A percentile compares a stretch with the other conserved stretches of the same genome.
phyloP scores from a whole-genome alignment of 2,113 vertebrate species.

The Mystacornis crossleyi region DNA sequence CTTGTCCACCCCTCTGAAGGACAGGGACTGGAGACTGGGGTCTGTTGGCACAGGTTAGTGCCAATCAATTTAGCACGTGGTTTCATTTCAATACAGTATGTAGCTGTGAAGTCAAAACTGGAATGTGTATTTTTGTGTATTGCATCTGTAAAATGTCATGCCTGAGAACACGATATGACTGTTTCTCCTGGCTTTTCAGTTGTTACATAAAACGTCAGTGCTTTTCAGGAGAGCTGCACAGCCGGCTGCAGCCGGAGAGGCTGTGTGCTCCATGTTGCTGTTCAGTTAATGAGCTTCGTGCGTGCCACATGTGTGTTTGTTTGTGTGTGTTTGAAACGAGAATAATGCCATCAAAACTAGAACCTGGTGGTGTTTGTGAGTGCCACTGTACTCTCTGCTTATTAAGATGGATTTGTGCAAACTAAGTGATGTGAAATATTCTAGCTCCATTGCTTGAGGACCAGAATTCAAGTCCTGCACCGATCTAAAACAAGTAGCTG shows the following conservation, averaged over 20 bases:
- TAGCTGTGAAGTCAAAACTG: background rate
- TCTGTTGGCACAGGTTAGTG: background rate
- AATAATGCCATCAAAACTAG: background rate
- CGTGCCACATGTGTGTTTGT: background rate
- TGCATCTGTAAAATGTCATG: background rate
- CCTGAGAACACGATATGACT: background rate
- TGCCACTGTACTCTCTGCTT: background rate
- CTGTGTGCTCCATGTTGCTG: background rate
- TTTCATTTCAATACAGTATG: background rate
- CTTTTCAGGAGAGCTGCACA: background rate
- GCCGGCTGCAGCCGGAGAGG: background rate
- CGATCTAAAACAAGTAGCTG: background rate
- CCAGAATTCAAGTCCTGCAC: background rate
- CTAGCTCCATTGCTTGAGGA: background rate
- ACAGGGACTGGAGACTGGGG: background rate
- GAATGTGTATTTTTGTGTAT: background rate
- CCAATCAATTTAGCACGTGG: background rate
- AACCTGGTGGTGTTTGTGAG: background rate
- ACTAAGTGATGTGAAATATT: background rate
- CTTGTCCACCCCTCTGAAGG: background rate
- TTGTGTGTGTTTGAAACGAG: background rate
- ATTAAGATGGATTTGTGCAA: background rate
- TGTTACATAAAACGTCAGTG: background rate
- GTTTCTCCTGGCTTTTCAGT: background rate
- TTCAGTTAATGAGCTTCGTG: background rate